A percentile compares a stretch with the other conserved stretches of the same genome.
phyloP scores from a whole-genome alignment of 1,140 invertebrate genomes.

The Anastatus disparis region DNA sequence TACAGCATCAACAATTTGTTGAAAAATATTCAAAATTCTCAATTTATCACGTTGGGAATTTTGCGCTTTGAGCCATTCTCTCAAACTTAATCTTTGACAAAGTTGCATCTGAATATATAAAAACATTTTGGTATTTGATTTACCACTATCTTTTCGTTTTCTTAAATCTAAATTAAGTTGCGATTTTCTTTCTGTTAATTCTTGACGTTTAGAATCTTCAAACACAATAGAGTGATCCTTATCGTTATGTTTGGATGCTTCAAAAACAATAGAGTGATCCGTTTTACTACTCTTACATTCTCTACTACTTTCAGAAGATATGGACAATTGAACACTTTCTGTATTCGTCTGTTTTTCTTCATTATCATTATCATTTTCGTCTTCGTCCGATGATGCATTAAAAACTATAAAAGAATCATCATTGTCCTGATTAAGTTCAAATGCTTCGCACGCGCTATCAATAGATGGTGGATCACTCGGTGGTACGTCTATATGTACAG shows the following conservation, averaged over 20 bases:
- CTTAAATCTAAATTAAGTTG: conserved; percentile 56
- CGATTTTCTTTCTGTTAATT: conserved; percentile 38
- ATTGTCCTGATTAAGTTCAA: conserved; percentile 47
- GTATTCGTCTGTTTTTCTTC: conserved; percentile 8
- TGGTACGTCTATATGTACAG: conserved; percentile 52
- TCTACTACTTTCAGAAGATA: not conserved
- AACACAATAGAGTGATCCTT: conserved; percentile 47
- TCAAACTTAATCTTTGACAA: conserved; percentile 87
- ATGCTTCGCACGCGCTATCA: conserved; percentile 58
- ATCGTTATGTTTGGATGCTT: conserved; percentile 34
- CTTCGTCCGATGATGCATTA: conserved; percentile 42
- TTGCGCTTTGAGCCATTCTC: conserved; percentile 84
- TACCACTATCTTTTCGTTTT: conserved; percentile 43
- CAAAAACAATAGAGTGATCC: conserved; percentile 49
- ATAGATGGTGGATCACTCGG: conserved; percentile 53
- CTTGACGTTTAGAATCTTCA: conserved; percentile 32
- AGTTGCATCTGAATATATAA: conserved; percentile 98
- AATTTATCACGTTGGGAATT: conserved; percentile 61
- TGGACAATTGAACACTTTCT: conserved; percentile 11
- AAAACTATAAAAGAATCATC: conserved; percentile 74
- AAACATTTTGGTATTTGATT: conserved; percentile 71
- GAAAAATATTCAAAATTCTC: conserved; percentile 81
- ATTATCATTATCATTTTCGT: conserved; percentile 30
- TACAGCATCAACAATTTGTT: conserved; percentile 93
- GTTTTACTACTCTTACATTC: conserved; percentile 1